phyloP scores from a whole-genome alignment of 2,888 invertebrate genomes.

The Platypus cylindrus region DNA sequence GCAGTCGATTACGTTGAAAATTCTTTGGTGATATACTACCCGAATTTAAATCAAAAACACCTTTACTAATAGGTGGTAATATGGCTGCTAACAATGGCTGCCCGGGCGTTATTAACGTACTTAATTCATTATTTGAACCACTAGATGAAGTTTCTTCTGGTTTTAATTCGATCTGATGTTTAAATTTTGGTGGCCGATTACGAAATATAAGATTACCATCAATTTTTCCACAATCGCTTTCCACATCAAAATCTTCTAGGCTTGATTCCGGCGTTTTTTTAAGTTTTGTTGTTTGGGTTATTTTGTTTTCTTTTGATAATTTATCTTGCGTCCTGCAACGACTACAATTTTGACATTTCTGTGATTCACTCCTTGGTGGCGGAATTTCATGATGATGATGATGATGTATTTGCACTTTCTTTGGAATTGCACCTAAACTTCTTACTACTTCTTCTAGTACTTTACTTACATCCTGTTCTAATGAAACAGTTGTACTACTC shows the following conservation, averaged over 20 bases:
- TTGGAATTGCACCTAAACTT: slow-evolving; percentile 60
- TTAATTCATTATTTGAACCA: slow-evolving; percentile 50
- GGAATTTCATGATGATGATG: slow-evolving; percentile 17
- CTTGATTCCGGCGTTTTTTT: slow-evolving; percentile 21
- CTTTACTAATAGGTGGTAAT: neutral
- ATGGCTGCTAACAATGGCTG: slow-evolving; percentile 44
- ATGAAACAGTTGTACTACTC: slow-evolving; percentile 31
- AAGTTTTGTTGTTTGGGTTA: slow-evolving; percentile 22
- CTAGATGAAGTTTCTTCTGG: slow-evolving; percentile 37
- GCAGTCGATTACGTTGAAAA: neutral
- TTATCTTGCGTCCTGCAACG: slow-evolving; percentile 21
- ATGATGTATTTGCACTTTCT: slow-evolving; percentile 36
- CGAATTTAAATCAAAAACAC: neutral
- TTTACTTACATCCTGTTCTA: slow-evolving; percentile 41
- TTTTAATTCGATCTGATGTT: slow-evolving; percentile 9
- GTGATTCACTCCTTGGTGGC: slow-evolving; percentile 31
- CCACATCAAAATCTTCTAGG: slow-evolving; percentile 23
- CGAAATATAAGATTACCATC: too few species aligned
- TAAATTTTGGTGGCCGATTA: too few species aligned
- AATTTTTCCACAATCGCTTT: too few species aligned
- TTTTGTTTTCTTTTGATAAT: slow-evolving; percentile 27
- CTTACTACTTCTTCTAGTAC: slow-evolving; percentile 39
- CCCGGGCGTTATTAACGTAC: slow-evolving; percentile 45
- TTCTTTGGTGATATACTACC: neutral
- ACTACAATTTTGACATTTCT: slow-evolving; percentile 28